A percentile compares a stretch with the other conserved stretches of the same genome.
Conservation (phyloP, 2,113 vertebrate species). For the Marmota flaviventris region DNA sequence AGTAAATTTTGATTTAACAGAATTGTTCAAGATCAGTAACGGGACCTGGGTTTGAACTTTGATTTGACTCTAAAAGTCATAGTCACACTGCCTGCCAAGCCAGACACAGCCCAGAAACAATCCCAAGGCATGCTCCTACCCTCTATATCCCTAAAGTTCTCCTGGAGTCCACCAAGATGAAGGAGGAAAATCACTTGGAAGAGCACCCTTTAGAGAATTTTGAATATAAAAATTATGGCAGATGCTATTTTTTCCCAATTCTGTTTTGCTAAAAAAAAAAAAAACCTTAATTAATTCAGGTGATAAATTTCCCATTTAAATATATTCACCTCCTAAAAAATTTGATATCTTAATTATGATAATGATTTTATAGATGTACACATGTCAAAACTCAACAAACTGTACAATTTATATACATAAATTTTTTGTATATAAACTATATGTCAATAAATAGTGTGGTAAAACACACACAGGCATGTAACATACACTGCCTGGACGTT, state of each 20-base stretch:
- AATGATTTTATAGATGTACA: not conserved
- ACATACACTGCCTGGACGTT: not conserved
- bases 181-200: not conserved
- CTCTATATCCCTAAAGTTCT: not conserved
- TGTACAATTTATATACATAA: not conserved
- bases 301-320: conserved; percentile 20
- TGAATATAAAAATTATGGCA: conserved; percentile 31
- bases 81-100: not conserved
- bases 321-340: conserved; percentile 39
- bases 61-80: not conserved
- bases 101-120: not conserved
- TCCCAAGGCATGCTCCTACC: not conserved
- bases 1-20: not conserved
- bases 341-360: not conserved
- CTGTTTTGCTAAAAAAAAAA: conserved; percentile 18
- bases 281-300: conserved; percentile 3
- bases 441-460: not conserved
- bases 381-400: not conserved
- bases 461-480: not conserved
- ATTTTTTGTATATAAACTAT: not conserved
- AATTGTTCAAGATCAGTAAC: not conserved
- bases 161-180: not conserved
- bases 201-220: not conserved
- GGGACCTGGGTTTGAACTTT: conserved; percentile 5
- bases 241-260: not conserved